A percentile compares a stretch with the other conserved stretches of the same genome.
Conservation (phyloP, 2,888 invertebrate genomes). For the Melikaiella ostensackeni region DNA sequence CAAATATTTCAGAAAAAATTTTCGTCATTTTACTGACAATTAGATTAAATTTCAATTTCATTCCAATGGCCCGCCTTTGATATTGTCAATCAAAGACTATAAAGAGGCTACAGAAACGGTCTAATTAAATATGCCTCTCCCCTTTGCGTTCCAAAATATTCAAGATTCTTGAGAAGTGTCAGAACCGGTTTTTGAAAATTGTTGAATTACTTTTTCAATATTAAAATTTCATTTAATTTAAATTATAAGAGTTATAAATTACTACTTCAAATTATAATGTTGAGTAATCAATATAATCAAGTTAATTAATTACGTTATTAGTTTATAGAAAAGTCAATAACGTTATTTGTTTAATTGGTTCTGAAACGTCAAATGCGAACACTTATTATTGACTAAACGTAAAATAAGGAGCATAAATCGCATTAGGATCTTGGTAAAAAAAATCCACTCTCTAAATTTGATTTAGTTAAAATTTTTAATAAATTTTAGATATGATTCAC, state of each 20-base stretch:
- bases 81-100: slow-evolving; percentile 31
- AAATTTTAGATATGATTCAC: no score
- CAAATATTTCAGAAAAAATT: not conserved
- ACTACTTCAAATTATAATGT: not conserved
- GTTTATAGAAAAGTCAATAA: not conserved
- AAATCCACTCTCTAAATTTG: not conserved
- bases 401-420: slow-evolving; percentile 51
- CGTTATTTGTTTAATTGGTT: slow-evolving; percentile 41
- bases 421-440: slow-evolving; percentile 41
- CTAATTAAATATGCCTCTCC: slow-evolving; percentile 23
- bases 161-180: slow-evolving; percentile 14
- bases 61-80: slow-evolving; percentile 3
- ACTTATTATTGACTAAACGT: slow-evolving; percentile 64
- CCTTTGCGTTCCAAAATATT: slow-evolving; percentile 22
- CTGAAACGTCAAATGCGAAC: slow-evolving; percentile 57
- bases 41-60: not conserved
- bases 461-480: no score
- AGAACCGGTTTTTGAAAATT: slow-evolving; percentile 1
- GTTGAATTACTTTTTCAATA: not conserved
- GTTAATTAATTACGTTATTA: not conserved
- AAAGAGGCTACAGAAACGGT: slow-evolving; percentile 10
- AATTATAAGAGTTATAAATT: slow-evolving; percentile 6
- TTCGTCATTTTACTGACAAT: not conserved
- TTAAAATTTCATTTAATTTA: not conserved
- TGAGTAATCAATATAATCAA: not conserved